These are phyloP conservation scores for Drosophila kambysellisi DNA, from an alignment of 2,888 invertebrate species.

Conservation along the genomic window DNA sequence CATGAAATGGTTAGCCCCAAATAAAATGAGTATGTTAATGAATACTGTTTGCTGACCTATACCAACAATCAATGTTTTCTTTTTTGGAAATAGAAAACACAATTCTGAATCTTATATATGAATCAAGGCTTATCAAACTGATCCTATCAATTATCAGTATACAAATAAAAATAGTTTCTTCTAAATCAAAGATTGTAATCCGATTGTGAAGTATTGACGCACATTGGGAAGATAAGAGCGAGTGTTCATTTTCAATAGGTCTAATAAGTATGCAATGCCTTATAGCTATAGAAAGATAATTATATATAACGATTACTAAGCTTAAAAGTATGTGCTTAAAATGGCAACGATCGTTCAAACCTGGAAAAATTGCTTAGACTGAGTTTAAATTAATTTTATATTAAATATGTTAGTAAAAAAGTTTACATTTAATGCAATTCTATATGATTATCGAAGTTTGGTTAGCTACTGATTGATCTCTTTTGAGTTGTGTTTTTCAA, in stretches of 20 bases:
- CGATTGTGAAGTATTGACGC: not conserved
- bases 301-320: not conserved
- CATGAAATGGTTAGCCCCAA: not conserved
- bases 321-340: conserved; percentile 3
- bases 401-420: not conserved
- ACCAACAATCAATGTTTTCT: conserved; percentile 7
- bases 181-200: not conserved
- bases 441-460: no score
- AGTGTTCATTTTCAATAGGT: not conserved
- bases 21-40: not conserved
- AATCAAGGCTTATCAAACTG: not conserved
- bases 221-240: not conserved
- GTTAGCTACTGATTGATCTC: not conserved
- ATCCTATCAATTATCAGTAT: not conserved
- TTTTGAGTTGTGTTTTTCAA: not conserved
- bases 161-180: not conserved
- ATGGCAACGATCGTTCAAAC: not conserved
- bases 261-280: conserved; percentile 20
- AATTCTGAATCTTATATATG: not conserved
- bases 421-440: no score
- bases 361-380: not conserved
- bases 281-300: not conserved
- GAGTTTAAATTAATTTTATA: not conserved
- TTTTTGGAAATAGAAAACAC: not conserved
- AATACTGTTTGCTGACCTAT: conserved; percentile 25